These are phyloP conservation scores for honey bee (Apis mellifera) DNA, from an alignment of 1,140 invertebrate species.

Conservation along the genomic window DNA sequence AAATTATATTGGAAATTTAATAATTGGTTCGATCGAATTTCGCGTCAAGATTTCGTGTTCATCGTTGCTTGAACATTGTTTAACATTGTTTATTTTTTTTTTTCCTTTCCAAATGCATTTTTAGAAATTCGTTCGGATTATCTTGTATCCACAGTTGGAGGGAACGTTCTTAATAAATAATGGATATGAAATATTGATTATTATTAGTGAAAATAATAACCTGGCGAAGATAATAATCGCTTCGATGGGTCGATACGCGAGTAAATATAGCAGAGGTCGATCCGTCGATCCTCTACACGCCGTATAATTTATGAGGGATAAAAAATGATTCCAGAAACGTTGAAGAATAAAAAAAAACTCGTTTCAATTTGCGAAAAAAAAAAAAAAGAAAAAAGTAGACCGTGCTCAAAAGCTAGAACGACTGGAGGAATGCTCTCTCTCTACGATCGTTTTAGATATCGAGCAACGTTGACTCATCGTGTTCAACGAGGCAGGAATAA, in stretches of 20 bases:
- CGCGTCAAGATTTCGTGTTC: neutral
- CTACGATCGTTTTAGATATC: conserved; percentile 25
- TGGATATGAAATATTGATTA: neutral
- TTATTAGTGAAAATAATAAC: conserved; percentile 3
- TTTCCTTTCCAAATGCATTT: neutral
- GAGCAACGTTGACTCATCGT: conserved; percentile 12
- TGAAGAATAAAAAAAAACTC: neutral
- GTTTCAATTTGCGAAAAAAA: neutral
- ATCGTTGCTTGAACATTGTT: neutral
- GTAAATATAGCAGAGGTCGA: neutral
- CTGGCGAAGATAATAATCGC: no score
- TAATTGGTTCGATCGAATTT: neutral
- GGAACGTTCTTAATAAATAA: neutral
- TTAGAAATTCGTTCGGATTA: neutral
- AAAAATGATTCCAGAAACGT: neutral
- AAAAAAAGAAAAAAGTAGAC: no score
- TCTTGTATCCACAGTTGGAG: neutral
- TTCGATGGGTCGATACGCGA: neutral
- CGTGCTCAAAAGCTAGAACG: neutral
- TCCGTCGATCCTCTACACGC: neutral
- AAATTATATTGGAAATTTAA: neutral
- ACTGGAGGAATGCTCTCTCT: neutral
- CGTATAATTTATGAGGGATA: neutral
- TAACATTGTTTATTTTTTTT: no score
- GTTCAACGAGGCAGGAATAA: conserved; percentile 13